phyloP scores from a whole-genome alignment of 2,797 vertebrate species.

The Pipistrellus nathusii region DNA sequence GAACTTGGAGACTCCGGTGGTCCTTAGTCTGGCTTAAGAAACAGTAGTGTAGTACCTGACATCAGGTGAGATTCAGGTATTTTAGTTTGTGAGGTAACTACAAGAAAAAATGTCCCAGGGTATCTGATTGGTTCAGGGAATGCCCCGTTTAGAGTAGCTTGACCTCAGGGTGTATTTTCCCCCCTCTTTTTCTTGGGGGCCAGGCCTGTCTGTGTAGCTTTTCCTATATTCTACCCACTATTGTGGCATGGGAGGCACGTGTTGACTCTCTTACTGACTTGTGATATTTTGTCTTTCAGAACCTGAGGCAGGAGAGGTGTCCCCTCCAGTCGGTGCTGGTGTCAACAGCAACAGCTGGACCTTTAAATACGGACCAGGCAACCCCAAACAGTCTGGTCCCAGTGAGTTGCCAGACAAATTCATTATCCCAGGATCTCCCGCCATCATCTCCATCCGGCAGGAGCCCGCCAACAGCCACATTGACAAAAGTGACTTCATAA shows the following conservation, averaged over 20 bases:
- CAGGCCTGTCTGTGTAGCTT: not conserved
- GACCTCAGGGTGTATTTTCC: not conserved
- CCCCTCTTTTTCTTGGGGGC: not conserved
- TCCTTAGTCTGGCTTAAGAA: not conserved
- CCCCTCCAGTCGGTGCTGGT: constrained; percentile 97
- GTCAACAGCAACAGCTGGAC: constrained; percentile 99
- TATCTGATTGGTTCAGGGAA: constrained; percentile 18
- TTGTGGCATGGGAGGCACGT: not conserved
- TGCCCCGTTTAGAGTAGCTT: not conserved
- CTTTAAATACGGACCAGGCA: constrained; percentile 96
- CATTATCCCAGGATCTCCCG: constrained; percentile 99
- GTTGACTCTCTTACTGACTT: constrained; percentile 32
- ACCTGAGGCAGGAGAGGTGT: constrained; percentile 97
- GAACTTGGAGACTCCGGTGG: not conserved
- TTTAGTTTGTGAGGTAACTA: not conserved
- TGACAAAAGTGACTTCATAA: constrained; percentile 99
- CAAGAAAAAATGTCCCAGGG: not conserved
- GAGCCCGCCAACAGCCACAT: constrained; percentile 95
- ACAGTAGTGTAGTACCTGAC: not conserved
- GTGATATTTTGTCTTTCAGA: constrained; percentile 90
- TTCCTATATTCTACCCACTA: not conserved
- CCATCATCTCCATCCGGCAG: constrained; percentile 99
- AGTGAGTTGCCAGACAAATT: constrained; percentile 99
- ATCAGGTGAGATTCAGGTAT: not conserved
- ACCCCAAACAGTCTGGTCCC: constrained; percentile 95